Evolutionary conservation across 2,113 vertebrate species (phyloP), one percentile per base, ranked within the genome.

Genomic region (Meleagris gallopavo): DNA sequence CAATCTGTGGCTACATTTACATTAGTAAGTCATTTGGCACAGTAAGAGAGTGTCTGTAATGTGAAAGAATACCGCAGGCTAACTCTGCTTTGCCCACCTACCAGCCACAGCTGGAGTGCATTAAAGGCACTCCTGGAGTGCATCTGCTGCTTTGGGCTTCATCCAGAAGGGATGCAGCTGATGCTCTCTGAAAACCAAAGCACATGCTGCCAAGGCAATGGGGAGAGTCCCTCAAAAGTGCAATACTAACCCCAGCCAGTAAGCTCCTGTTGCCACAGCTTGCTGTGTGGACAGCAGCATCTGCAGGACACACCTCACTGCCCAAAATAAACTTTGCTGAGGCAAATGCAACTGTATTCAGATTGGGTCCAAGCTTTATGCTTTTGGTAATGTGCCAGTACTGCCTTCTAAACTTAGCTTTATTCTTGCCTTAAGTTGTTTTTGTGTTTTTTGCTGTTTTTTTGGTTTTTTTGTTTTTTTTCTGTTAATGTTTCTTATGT

Each of bases 201-300:
- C 15, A 19, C 61, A 54, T 40, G 52, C 62, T 90, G 76, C 36
- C 4, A 5, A 72, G 67, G 60, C 43, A 80, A 69, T 45, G 55
- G 83, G 62, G 86, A 94, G 75, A 73, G 86, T 86, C 67, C 69
- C 88, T 95, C 86, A 90, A 73, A 88, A 86, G 79, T 64, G 1
- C 3, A n/a, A 30, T 94, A 48, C 60, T 25, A 40, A 32, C 89
- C 71, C 88, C 85, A 76, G 75, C 41, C 1, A 0, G 72, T 94
- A 73, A 48, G 41, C 43, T n/a, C 72, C 34, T 70, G 75, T 58
- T 29, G 90, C 45, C 86, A 65, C 90, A 30, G 71, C 62, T 75
- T 72, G 58, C 78, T 1, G 1, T 3, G 34, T 1, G 0, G 61
- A 76, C 43, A 60, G 38, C 65, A 13, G 41, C 9, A 21, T 36